Evolutionary conservation across 2,113 vertebrate genomes (phyloP).

Genomic region (Petrocephalus zakoni): DNA sequence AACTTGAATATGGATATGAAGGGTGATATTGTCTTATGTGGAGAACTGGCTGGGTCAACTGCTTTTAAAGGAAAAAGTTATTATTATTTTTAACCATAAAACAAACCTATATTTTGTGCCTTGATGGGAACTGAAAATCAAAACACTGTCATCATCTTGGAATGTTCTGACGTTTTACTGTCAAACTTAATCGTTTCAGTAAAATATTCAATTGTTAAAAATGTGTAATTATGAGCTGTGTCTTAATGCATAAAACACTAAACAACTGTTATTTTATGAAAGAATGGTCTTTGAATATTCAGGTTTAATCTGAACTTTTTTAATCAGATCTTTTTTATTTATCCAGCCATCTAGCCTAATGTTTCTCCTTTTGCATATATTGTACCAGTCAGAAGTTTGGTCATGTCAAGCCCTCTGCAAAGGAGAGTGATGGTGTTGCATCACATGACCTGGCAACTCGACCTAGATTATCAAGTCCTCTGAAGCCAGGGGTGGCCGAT

Average conservation of each 20-base stretch:
- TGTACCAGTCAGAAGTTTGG: no score
- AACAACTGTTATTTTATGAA: not conserved
- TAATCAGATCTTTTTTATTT: not conserved
- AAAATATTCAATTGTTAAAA: not conserved
- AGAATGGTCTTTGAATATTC: not conserved
- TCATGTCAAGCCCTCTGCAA: not conserved
- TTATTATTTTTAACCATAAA: not conserved
- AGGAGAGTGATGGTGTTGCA: not conserved
- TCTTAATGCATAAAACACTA: not conserved
- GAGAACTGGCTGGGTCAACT: slow-evolving; percentile 24
- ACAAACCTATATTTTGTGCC: not conserved
- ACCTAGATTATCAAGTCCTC: no score
- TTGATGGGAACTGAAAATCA: not conserved
- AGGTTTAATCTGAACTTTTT: not conserved
- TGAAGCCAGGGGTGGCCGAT: no score
- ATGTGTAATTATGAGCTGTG: not conserved
- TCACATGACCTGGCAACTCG: not conserved
- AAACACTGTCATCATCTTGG: not conserved
- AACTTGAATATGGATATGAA: slow-evolving; percentile 38
- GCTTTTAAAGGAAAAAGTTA: slow-evolving; percentile 21
- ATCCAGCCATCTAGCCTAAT: not conserved
- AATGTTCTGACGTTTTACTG: not conserved
- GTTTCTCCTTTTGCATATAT: not conserved
- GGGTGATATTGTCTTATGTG: slow-evolving; percentile 27
- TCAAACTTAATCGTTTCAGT: not conserved